Conservation (phyloP, 2,888 invertebrate species). For the Cyrtodaria siliqua region DNA sequence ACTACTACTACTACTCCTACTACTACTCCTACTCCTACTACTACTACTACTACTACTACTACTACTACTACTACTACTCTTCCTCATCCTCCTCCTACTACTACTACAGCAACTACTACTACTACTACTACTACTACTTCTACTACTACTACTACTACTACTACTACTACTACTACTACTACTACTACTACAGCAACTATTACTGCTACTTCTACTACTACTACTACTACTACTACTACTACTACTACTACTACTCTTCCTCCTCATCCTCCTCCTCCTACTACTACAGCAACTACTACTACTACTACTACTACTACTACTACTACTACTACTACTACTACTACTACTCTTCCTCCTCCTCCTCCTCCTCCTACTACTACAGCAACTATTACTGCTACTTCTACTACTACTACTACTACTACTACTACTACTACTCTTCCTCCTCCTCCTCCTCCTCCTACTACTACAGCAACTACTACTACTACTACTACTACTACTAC, state of each 20-base stretch:
- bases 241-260: not conserved
- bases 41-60: constrained; percentile 5
- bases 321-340: constrained; percentile 11
- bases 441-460: not conserved
- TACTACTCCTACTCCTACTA: not conserved
- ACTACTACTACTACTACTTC: constrained; percentile 7
- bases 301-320: constrained; percentile 9
- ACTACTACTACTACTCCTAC: not conserved
- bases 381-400: not conserved
- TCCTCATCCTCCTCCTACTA: too few relatives aligned
- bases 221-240: not conserved
- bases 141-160: constrained; percentile 11
- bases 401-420: constrained; percentile 2
- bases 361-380: too few relatives aligned
- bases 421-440: not conserved
- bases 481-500: constrained; percentile 1
- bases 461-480: not conserved
- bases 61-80: constrained; percentile 10
- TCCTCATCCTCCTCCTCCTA: too few relatives aligned
- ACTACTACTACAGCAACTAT: not conserved
- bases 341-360: too few relatives aligned
- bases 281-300: constrained; percentile 3
- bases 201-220: not conserved
- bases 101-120: constrained; percentile 3
- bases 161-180: constrained; percentile 9